Evolutionary conservation across 1,140 invertebrate genomes (phyloP).

Genomic region (Telenomus remus): DNA sequence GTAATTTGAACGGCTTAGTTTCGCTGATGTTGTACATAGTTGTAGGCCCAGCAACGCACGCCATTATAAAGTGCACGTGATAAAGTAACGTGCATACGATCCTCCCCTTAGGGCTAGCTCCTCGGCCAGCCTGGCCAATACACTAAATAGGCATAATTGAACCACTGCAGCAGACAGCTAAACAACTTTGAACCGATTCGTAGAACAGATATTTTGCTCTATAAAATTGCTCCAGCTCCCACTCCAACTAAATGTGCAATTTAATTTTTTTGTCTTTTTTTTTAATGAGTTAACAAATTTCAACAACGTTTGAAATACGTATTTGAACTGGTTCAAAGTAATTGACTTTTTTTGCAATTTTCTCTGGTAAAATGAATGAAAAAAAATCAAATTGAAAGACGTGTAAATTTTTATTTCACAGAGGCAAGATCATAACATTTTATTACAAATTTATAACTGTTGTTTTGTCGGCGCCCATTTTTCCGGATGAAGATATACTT

Average conservation of each 20-base stretch:
- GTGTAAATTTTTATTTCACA: not conserved
- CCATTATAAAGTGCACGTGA: slow-evolving; percentile 33
- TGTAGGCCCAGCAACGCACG: slow-evolving; percentile 38
- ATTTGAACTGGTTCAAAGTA: no score
- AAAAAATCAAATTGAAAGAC: no score
- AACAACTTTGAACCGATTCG: slow-evolving; percentile 67
- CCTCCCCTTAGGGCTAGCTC: slow-evolving; percentile 47
- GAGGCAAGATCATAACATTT: not conserved
- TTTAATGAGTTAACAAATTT: no score
- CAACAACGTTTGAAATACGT: no score
- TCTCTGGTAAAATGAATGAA: no score
- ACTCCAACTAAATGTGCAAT: no score
- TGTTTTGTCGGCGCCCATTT: slow-evolving; percentile 33
- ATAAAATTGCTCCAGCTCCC: slow-evolving; percentile 64
- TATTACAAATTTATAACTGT: not conserved
- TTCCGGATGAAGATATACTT: slow-evolving; percentile 17
- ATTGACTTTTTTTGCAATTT: no score
- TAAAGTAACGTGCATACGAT: slow-evolving; percentile 47
- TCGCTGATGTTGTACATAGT: slow-evolving; percentile 27
- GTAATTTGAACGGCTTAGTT: slow-evolving; percentile 24
- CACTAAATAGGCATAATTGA: slow-evolving; percentile 57
- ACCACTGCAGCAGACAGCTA: slow-evolving; percentile 56
- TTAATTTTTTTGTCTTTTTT: slow-evolving; percentile 6
- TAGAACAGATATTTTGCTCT: slow-evolving; percentile 65
- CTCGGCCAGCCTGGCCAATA: slow-evolving; percentile 32